Conservation (phyloP, 2,113 vertebrate species). For the Hyla sarda region DNA sequence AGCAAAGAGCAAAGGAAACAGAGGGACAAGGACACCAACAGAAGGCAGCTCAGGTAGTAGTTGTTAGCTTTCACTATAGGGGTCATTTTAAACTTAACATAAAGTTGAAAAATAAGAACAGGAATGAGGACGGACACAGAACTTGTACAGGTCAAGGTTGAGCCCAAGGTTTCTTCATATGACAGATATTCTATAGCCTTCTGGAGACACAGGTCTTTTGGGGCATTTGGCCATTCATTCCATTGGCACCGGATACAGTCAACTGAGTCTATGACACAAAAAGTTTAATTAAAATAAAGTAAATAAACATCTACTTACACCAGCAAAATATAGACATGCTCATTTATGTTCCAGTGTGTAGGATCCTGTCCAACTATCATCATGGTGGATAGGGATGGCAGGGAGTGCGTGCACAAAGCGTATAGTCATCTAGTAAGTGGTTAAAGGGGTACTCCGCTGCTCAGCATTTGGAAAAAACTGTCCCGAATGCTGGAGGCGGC, state of each 20-base stretch:
- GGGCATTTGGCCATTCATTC: conserved; percentile 64
- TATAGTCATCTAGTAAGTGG: no score
- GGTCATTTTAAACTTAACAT: conserved; percentile 61
- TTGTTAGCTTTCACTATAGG: conserved; percentile 63
- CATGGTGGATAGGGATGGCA: no score
- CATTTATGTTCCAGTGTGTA: no score
- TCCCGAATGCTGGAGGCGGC: no score
- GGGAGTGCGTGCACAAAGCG: no score
- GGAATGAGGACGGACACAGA: conserved; percentile 61
- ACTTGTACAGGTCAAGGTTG: conserved; percentile 49
- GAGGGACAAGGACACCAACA: conserved; percentile 50
- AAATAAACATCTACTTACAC: no score
- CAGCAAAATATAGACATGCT: no score
- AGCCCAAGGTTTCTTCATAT: conserved; percentile 62
- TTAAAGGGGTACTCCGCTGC: no score
- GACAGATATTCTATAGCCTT: conserved; percentile 67
- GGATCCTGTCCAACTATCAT: no score
- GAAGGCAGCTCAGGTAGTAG: conserved; percentile 61
- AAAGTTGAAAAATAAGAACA: conserved; percentile 60
- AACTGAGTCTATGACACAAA: conserved; percentile 63
- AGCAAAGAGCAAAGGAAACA: conserved; percentile 62
- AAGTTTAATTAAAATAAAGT: background rate
- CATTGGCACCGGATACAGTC: conserved; percentile 62
- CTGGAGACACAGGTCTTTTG: conserved; percentile 59
- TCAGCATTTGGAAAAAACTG: no score